These are phyloP conservation scores for Meiosimyza decipiens DNA, from an alignment of 2,888 invertebrate genomes.

Conservation along the genomic window DNA sequence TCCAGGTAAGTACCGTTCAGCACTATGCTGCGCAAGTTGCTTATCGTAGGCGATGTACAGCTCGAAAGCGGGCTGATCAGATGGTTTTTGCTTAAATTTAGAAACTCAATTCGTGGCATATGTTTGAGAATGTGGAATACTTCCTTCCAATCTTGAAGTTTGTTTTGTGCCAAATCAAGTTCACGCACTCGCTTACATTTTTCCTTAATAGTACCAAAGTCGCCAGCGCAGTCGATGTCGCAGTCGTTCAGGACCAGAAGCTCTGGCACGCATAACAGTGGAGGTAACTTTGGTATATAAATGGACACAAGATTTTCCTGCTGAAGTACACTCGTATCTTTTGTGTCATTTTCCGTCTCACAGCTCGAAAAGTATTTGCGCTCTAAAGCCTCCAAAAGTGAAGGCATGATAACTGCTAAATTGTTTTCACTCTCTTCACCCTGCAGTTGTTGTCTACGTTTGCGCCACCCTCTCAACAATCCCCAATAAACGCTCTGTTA, in stretches of 20 bases:
- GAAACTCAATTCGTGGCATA: slow-evolving; percentile 89
- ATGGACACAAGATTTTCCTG: slow-evolving; percentile 81
- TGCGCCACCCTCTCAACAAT: not conserved
- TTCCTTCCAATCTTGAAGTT: slow-evolving; percentile 89
- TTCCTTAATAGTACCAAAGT: slow-evolving; percentile 80
- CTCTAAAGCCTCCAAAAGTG: slow-evolving; percentile 89
- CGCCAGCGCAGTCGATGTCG: slow-evolving; percentile 90
- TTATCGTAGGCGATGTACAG: slow-evolving; percentile 62
- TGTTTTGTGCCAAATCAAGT: slow-evolving; percentile 93
- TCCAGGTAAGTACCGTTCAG: slow-evolving; percentile 88
- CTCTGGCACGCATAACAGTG: slow-evolving; percentile 80
- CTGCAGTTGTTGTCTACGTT: not conserved
- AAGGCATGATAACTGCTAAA: slow-evolving; percentile 75
- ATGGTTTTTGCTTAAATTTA: slow-evolving; percentile 92
- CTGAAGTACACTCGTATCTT: slow-evolving; percentile 34
- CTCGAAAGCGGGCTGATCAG: slow-evolving; percentile 77
- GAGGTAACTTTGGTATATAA: slow-evolving; percentile 86
- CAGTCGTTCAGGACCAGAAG: slow-evolving; percentile 90
- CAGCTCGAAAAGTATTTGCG: slow-evolving; percentile 75
- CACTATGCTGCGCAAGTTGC: slow-evolving; percentile 79
- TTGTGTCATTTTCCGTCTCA: slow-evolving; percentile 71
- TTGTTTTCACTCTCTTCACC: not conserved
- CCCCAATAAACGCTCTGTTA: not conserved
- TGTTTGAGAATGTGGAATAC: slow-evolving; percentile 88
- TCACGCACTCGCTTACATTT: slow-evolving; percentile 93